These are phyloP conservation scores for Drosophila oshimai DNA, from an alignment of 1,140 invertebrate species.

Conservation along the genomic window DNA sequence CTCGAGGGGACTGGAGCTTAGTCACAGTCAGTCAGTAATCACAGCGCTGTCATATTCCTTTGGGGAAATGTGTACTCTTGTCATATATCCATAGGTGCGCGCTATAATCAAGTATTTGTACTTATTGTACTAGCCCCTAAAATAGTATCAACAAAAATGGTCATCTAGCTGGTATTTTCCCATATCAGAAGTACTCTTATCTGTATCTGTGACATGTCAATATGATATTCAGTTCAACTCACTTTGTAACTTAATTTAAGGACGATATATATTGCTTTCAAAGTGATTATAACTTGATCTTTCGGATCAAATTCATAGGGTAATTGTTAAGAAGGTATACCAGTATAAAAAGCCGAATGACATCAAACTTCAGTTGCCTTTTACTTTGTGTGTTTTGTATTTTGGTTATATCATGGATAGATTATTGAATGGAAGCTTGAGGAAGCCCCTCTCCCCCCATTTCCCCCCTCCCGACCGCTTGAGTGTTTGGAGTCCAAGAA, in stretches of 20 bases:
- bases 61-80: no score
- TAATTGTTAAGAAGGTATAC: no score
- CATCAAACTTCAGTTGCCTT: neutral
- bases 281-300: no score
- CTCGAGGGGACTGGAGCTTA: neutral
- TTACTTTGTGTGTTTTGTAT: neutral
- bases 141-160: neutral
- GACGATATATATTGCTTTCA: no score
- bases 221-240: constrained; percentile 1
- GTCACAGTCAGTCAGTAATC: neutral
- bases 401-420: constrained; percentile 26
- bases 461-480: neutral
- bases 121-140: neutral
- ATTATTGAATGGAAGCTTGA: constrained; percentile 21
- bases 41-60: no score
- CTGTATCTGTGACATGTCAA: constrained; percentile 10
- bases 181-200: constrained; percentile 1
- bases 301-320: no score
- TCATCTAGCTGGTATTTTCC: neutral
- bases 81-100: no score
- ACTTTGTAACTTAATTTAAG: no score
- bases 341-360: neutral
- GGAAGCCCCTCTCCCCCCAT: neutral
- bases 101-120: no score
- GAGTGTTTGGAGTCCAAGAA: constrained; percentile 5